Evolutionary conservation across 2,888 invertebrate genomes (phyloP).

Genomic region (Thumatha senex): DNA sequence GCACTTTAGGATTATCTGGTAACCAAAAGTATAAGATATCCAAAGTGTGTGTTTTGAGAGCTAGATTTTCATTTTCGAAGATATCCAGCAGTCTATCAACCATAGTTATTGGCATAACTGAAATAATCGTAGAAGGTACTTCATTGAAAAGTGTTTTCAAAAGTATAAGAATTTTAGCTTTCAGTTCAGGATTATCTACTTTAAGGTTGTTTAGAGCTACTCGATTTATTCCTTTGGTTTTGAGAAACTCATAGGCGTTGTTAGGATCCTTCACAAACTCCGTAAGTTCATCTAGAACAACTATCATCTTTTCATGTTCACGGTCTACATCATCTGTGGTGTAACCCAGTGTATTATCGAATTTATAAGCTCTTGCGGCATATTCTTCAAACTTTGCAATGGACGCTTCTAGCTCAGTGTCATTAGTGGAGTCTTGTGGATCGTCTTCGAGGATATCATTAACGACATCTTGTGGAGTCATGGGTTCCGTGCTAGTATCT

Average conservation of each 20-base stretch:
- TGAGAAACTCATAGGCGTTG: constrained; percentile 53
- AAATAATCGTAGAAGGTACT: constrained; percentile 47
- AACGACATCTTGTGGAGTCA: too few species aligned
- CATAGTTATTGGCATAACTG: constrained; percentile 48
- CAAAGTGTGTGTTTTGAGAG: constrained; percentile 54
- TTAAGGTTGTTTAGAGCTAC: constrained; percentile 46
- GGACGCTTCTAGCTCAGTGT: constrained; percentile 29
- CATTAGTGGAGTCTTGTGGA: not conserved
- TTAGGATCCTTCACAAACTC: constrained; percentile 41
- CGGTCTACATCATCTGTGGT: constrained; percentile 38
- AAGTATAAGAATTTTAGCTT: constrained; percentile 46
- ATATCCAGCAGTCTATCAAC: constrained; percentile 60
- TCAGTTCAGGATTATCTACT: constrained; percentile 39
- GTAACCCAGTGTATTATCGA: constrained; percentile 18
- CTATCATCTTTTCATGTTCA: constrained; percentile 42
- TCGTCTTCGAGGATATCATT: too few species aligned
- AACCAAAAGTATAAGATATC: constrained; percentile 62
- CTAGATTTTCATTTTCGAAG: constrained; percentile 55
- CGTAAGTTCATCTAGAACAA: constrained; percentile 41
- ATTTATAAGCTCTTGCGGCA: constrained; percentile 26
- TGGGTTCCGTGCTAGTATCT: too few species aligned
- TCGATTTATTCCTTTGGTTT: constrained; percentile 55
- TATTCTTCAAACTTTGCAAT: constrained; percentile 42
- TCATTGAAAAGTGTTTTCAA: constrained; percentile 53
- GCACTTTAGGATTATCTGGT: constrained; percentile 60